Base-by-base conservation (phyloP, 2,797 vertebrate species). In the Echeneis naucrates region DNA sequence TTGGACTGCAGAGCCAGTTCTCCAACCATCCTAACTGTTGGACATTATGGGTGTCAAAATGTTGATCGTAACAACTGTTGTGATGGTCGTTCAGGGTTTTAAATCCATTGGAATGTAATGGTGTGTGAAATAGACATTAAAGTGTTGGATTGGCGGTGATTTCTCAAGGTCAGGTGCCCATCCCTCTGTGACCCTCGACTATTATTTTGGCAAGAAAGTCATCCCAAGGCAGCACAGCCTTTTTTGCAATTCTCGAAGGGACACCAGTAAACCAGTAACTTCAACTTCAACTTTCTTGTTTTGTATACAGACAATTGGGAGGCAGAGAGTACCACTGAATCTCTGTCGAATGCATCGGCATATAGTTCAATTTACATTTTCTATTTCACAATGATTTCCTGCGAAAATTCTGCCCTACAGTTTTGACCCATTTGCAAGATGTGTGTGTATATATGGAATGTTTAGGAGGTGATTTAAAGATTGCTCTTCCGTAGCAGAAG, bases 81-180 rank as follows among this genome's bases (percentile, higher is more conserved):
- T 86, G 84, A 85, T 87, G 87, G 87, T 77, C 83, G 73, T 89
- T 84, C 37, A 24, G 89, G 92, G 88, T 90, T 93, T 94, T 93
- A 90, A 92, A 92, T 92, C 90, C 87, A 90, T 92, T 85, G 84
- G 81, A 93, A 92, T 84, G 84, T 93, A 95, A 94, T 90, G 91
- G 89, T 80, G 87, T 93, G 93, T 95, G 93, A 94, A 94, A 94
- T 92, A 88, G 92, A 93, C 88, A 88, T 93, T 94, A 93, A 94
- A 92, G 91, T 89, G 87, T 88, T 92, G 91, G 89, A 93, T 92
- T 90, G 91, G 81, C 30, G 33, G 88, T 90, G 90, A 90, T 93
- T 93, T 93, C 88, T 94, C 93, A 95, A 95, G 95, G 93, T 95
- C 94, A 91, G 83, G 75, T 80, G 83, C 81, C 83, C 79, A 47